phyloP scores from a whole-genome alignment of 2,888 invertebrate genomes.

The Apamea monoglypha region DNA sequence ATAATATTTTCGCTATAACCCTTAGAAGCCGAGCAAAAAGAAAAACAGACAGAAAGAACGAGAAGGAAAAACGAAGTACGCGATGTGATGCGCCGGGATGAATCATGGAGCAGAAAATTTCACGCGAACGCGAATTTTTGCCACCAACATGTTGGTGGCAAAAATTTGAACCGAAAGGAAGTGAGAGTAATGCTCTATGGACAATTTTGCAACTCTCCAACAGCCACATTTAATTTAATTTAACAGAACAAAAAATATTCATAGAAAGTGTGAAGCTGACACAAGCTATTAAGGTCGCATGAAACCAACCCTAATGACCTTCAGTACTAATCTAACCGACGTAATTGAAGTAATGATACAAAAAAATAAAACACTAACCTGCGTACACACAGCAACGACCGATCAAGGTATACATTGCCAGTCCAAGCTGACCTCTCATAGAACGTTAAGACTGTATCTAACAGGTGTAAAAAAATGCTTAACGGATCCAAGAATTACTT shows the following conservation, averaged over 20 bases:
- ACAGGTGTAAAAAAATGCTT: neutral
- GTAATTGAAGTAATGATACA: constrained; percentile 51
- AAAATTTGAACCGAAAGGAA: neutral
- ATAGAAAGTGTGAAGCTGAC: constrained; percentile 59
- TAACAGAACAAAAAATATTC: constrained; percentile 34
- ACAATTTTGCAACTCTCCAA: constrained; percentile 29
- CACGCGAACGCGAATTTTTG: too few relatives aligned
- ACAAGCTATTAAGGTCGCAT: constrained; percentile 62
- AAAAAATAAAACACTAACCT: constrained; percentile 51
- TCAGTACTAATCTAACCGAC: constrained; percentile 40
- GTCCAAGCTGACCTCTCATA: neutral
- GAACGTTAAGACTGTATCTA: neutral
- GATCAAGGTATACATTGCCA: neutral
- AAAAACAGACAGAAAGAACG: too few relatives aligned
- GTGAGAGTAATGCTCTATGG: neutral
- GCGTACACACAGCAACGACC: neutral
- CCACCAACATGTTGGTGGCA: neutral
- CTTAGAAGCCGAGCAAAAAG: too few relatives aligned
- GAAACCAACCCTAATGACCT: constrained; percentile 59
- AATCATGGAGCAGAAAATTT: too few relatives aligned
- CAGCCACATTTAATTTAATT: constrained; percentile 36
- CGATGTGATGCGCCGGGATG: too few relatives aligned
- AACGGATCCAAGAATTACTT: neutral
- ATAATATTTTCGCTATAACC: too few relatives aligned
- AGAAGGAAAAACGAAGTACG: too few relatives aligned